Percentiles rank a stretch among this genome's conserved stretches.
Evolutionary conservation across 1,140 invertebrate species (phyloP).

Genomic region (Hypothenemus hampei): DNA sequence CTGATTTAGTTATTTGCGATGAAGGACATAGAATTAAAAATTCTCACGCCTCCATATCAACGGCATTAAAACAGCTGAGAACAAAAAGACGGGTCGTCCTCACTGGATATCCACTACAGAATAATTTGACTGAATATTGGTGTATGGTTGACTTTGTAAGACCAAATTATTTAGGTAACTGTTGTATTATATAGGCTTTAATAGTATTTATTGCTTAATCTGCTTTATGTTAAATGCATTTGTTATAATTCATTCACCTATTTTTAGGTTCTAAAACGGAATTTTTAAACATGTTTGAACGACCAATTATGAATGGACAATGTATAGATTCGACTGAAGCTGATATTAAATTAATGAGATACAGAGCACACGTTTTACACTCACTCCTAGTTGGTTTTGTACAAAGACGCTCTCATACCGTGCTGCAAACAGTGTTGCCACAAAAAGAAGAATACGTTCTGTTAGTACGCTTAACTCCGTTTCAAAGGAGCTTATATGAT

Average conservation of each 20-base stretch:
- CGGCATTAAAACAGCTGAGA: conserved; percentile 85
- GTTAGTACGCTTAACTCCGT: conserved; percentile 77
- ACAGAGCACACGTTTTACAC: conserved; percentile 81
- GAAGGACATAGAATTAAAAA: conserved; percentile 97
- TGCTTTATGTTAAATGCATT: no score
- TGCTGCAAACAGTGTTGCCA: conserved; percentile 79
- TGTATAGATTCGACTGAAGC: conserved; percentile 88
- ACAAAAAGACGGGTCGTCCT: conserved; percentile 86
- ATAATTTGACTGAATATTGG: conserved; percentile 94
- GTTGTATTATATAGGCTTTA: no score
- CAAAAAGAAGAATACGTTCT: conserved; percentile 91
- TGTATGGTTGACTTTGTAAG: conserved; percentile 96
- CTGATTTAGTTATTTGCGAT: conserved; percentile 92
- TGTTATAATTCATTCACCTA: no score
- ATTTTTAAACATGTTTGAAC: conserved; percentile 93
- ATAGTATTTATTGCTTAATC: conserved; percentile 38
- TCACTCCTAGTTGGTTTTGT: conserved; percentile 88
- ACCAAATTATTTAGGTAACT: conserved; percentile 78
- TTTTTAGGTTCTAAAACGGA: conserved; percentile 69
- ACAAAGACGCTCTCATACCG: conserved; percentile 83
- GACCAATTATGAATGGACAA: conserved; percentile 92
- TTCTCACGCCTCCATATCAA: conserved; percentile 87
- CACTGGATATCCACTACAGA: conserved; percentile 95
- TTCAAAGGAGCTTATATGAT: conserved; percentile 84
- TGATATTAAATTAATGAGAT: conserved; percentile 82